A percentile compares a stretch with the other conserved stretches of the same genome.
Evolutionary conservation across 2,113 vertebrate species (phyloP).

Genomic region (Desmodus rotundus): DNA sequence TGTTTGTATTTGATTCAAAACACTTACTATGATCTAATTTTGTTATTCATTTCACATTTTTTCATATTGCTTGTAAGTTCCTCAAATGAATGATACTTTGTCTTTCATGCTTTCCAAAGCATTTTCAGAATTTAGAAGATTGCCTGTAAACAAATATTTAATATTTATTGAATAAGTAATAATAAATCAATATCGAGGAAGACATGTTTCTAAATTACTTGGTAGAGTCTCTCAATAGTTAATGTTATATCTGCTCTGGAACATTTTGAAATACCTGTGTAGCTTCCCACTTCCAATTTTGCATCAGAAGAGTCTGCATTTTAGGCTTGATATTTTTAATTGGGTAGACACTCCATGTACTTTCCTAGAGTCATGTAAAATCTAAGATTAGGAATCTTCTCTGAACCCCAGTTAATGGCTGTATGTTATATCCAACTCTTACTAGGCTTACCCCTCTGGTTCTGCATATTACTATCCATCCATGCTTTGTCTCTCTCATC

Average conservation of each 20-base stretch:
- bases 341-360: background rate
- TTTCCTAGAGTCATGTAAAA: background rate
- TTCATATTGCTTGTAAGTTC: background rate
- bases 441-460: background rate
- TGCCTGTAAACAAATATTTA: background rate
- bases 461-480: background rate
- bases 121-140: background rate
- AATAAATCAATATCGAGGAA: background rate
- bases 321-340: background rate
- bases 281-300: background rate
- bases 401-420: background rate
- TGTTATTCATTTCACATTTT: background rate
- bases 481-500: background rate
- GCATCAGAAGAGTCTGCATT: background rate
- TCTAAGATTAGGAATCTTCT: background rate
- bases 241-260: background rate
- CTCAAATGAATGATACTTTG: background rate
- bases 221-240: background rate
- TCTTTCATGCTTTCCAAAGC: background rate
- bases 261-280: background rate
- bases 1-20: background rate
- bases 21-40: background rate
- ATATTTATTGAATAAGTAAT: background rate
- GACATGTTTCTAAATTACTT: background rate
- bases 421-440: background rate